A percentile compares a stretch with the other conserved stretches of the same genome.
phyloP scores from a whole-genome alignment of 2,797 vertebrate genomes.

The Aeoliscus strigatus region DNA sequence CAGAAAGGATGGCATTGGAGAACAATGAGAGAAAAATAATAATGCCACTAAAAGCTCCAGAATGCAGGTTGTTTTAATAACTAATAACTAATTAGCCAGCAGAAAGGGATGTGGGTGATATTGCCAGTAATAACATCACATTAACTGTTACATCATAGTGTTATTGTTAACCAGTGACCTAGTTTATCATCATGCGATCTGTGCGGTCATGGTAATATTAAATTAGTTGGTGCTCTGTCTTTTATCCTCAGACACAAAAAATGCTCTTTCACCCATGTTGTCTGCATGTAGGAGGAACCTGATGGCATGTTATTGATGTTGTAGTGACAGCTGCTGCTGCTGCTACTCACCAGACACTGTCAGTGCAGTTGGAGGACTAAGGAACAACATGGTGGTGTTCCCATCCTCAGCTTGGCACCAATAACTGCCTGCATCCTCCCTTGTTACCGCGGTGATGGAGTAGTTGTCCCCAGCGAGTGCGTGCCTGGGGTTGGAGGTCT shows the following conservation, averaged over 20 bases:
- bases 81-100: no score
- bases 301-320: conserved; percentile 5
- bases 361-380: conserved; percentile 25
- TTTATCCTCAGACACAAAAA: neutral
- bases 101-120: no score
- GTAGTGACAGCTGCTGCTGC: neutral
- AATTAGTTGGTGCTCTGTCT: neutral
- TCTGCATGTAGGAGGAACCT: conserved; percentile 8
- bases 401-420: conserved; percentile 40
- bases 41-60: neutral
- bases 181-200: no score
- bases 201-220: neutral
- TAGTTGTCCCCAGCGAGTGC: conserved; percentile 42
- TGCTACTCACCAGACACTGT: conserved; percentile 55
- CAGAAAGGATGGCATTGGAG: conserved; percentile 1
- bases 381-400: conserved; percentile 13
- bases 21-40: conserved; percentile 1
- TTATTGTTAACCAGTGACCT: no score
- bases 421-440: conserved; percentile 47
- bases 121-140: no score
- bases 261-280: neutral
- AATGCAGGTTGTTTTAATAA: neutral
- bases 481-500: conserved; percentile 28
- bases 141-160: no score
- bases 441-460: conserved; percentile 44